A percentile compares a stretch with the other conserved stretches of the same genome.
phyloP scores from a whole-genome alignment of 2,888 invertebrate species.

The Sarcophaga carnaria region DNA sequence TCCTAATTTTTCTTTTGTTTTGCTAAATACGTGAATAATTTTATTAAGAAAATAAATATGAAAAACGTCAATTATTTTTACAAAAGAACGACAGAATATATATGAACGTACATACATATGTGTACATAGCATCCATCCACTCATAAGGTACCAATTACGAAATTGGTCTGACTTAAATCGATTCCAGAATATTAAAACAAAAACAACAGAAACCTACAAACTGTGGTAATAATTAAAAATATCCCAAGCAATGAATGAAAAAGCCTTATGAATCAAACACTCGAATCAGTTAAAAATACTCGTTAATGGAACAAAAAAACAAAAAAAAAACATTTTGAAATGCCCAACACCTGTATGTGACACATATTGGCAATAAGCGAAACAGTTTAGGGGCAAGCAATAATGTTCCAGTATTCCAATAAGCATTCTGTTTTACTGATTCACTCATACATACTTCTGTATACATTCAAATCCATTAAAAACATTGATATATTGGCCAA shows the following conservation, averaged over 20 bases:
- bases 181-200: slow-evolving; percentile 1
- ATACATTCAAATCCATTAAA: neutral
- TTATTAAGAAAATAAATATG: no score
- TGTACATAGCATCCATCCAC: neutral
- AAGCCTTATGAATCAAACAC: slow-evolving; percentile 49
- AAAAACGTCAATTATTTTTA: no score
- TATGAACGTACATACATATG: no score
- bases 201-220: slow-evolving; percentile 26
- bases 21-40: no score
- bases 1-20: no score
- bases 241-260: slow-evolving; percentile 37
- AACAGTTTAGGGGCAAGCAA: slow-evolving; percentile 30
- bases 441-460: neutral
- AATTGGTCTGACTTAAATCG: slow-evolving; percentile 35
- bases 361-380: slow-evolving; percentile 62
- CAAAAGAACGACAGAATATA: no score
- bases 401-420: neutral
- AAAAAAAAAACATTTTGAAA: slow-evolving; percentile 26
- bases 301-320: neutral
- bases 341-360: slow-evolving; percentile 56
- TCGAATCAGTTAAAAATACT: slow-evolving; percentile 30
- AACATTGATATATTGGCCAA: slow-evolving; percentile 35
- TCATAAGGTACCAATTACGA: slow-evolving; percentile 31
- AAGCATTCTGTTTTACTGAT: neutral
- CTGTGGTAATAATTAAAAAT: slow-evolving; percentile 54